Evolutionary conservation across 1,140 invertebrate species (phyloP).

Genomic region (Lamellibrachia luymesi): DNA sequence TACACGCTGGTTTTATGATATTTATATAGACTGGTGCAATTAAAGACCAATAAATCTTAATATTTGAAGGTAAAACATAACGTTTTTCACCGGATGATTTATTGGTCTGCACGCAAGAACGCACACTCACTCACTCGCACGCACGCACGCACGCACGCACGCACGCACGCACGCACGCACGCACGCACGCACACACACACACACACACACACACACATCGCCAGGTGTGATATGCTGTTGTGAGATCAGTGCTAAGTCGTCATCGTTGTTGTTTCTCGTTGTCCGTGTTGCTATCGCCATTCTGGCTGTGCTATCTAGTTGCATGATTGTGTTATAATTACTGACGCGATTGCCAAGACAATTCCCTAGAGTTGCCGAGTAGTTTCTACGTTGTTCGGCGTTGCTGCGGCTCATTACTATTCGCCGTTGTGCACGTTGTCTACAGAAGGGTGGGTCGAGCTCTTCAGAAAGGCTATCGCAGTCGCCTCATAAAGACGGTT

Average conservation of each 20-base stretch:
- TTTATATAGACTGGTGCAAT: no score
- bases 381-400: background rate
- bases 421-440: background rate
- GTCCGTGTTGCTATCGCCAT: background rate
- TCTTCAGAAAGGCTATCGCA: background rate
- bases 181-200: no score
- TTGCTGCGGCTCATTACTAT: background rate
- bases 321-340: background rate
- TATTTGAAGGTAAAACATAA: no score
- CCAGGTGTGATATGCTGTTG: no score
- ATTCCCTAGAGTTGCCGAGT: background rate
- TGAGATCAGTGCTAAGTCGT: background rate
- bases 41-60: no score
- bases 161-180: no score
- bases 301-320: background rate
- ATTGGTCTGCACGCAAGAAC: no score
- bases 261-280: background rate
- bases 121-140: no score
- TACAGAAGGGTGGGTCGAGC: background rate
- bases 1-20: no score
- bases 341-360: background rate
- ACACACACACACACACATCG: no score
- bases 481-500: background rate
- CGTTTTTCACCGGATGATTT: no score
- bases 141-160: no score